Evolutionary conservation across 2,113 vertebrate species (phyloP).

Genomic region (Connochaetes taurinus): DNA sequence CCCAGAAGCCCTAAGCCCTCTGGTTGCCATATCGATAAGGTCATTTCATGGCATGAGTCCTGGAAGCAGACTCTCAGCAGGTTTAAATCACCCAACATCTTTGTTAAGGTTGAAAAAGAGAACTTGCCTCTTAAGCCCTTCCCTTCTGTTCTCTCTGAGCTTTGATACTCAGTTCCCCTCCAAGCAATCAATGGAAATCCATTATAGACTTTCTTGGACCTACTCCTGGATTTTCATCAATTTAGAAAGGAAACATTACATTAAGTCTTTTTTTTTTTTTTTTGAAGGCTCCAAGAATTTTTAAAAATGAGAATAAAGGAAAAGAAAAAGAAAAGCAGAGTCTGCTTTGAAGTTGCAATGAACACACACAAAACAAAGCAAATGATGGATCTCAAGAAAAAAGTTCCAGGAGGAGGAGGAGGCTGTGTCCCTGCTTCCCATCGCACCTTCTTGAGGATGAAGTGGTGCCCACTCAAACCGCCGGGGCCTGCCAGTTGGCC

Average conservation of each 20-base stretch:
- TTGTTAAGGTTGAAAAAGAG: conserved; percentile 35
- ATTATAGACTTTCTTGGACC: conserved; percentile 47
- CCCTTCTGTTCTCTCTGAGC: background rate
- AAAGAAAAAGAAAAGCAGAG: background rate
- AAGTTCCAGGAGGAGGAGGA: conserved; percentile 22
- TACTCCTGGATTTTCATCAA: conserved; percentile 50
- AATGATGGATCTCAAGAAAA: conserved; percentile 43
- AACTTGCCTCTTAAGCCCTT: background rate
- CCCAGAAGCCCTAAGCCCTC: conserved; percentile 4
- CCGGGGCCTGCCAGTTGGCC: conserved; percentile 62
- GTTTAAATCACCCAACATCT: conserved; percentile 22
- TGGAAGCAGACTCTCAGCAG: background rate
- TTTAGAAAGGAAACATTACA: conserved; percentile 51
- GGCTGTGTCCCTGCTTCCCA: conserved; percentile 30
- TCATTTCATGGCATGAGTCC: background rate
- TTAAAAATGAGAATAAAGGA: conserved; percentile 47
- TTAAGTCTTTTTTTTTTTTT: background rate
- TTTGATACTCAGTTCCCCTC: background rate
- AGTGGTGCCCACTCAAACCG: conserved; percentile 46
- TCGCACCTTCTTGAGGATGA: conserved; percentile 12
- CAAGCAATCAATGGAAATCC: conserved; percentile 20
- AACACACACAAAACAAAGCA: background rate
- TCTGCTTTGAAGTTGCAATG: conserved; percentile 46
- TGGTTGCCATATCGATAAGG: background rate
- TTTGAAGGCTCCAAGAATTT: conserved; percentile 12